Base-by-base conservation (phyloP, 53 echinoderm and acorn worm species). In the Stichopus horrens region DNA sequence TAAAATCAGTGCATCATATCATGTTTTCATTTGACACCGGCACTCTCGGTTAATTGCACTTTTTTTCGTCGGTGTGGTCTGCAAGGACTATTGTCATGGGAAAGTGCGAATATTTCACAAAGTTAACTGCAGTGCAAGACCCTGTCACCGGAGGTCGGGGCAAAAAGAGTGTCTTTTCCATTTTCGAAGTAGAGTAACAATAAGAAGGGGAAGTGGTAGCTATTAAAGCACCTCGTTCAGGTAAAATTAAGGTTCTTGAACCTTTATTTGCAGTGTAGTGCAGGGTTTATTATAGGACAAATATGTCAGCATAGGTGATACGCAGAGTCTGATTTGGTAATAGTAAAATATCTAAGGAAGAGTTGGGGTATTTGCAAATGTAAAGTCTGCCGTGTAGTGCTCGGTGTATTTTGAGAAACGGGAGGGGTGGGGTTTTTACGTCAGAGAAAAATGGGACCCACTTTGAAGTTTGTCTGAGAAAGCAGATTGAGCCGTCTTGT, bases 241-340 rank as follows among this genome's bases (percentile, higher is more conserved):
- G 71, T 71, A 71, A 20, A 71, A 71, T 71, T 19, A 71, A 71
- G 71, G 71, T 71, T 71, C 19, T n/a, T 71, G 71, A 71, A 71
- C 71, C 18, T 18, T 18, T 16, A 5, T 37, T 37, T 71, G 71
- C 11, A 1, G 19, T 16, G 19, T 71, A 13, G 18, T 18, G n/a
- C 14, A 71, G 71, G 19, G 71, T 18, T 71, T 21, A 71, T 71
- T 71, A 4, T 71, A 71, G 71, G 71, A 71, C 71, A 71, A 71
- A 59, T 11, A 59, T 59, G 11, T 11, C 8, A 9, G 37, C 37
- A 2, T 37, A 37, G 37, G 2, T 2, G 0, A 37, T 37, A 37
- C 37, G 2, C 37, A 1, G 37, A 37, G 37, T 37, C 37, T 37
- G 37, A 37, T 37, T 37, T 37, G 37, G 37, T 37, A 37, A 37